Evolutionary conservation across 92 coral and sea anemone genomes (phyloP), one percentile per base, ranked within the genome.

Genomic region (Siderastrea radians): DNA sequence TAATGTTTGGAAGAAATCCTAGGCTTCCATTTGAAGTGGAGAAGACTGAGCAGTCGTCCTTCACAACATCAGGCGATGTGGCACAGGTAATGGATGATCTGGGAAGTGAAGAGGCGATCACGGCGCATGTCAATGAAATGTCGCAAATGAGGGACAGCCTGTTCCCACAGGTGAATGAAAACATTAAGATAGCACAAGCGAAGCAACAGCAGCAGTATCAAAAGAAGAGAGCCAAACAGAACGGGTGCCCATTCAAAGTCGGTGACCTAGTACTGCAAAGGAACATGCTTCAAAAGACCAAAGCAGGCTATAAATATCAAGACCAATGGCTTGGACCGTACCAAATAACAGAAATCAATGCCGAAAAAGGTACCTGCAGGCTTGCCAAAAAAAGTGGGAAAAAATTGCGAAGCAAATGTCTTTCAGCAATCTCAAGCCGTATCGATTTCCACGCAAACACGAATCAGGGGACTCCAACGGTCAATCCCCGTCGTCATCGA

Each of bases 301-400:
- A 91, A 54, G 63, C 63, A 57, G 92, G 90, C 6, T 77, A 91
- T 64, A 91, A 88, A 73, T 66, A 62, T 70, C 91, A 93, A 80
- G 96, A 93, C 75, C 78, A 90, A 62, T 93, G 93, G 96, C 68
- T 86, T 77, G 91, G 93, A 19, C 96, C 96, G 43, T 93, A 90
- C 61, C 61, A 19, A 13, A 68, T 79, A 14, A 49, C 75, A 26
- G 38, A 26, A 26, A 26, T 26, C 38, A 26, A 26, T 26, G 38
- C 38, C 38, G 38, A 26, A 26, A 26, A 26, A 26, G 38, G 38
- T 26, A 26, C 38, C 38, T 26, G 38, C 38, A 26, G 38, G 38
- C 38, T 26, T 26, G 38, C 38, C 38, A 26, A 26, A 26, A 26
- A 26, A 26, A 0, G 38, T 26, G 38, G 38, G 38, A 26, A 26